Evolutionary conservation across 2,113 vertebrate species (phyloP), one percentile per base, ranked within the genome.

Genomic region (Herpailurus yagouaroundi): DNA sequence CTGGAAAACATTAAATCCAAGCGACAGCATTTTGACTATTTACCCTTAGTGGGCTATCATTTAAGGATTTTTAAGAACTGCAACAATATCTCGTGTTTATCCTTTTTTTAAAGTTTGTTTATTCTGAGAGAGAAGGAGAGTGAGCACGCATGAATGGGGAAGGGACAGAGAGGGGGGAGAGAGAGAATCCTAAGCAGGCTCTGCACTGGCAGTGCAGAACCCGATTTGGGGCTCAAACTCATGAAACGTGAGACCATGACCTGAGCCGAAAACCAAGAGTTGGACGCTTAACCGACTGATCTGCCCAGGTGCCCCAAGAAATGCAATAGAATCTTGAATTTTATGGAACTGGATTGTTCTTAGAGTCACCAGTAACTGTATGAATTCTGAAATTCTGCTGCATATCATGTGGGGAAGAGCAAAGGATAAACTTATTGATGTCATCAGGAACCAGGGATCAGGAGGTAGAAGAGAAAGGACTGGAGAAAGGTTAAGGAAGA

Each of bases 401-500:
- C 45, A 7, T 0, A 3, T 41, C 7, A 68, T 19, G 10, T 16
- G 27, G 23, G 8, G 57, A 1, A 63, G 31, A 36, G 36, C 60
- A 25, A 33, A 15, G 2, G 4, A 10, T 4, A 3, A 29, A 50
- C 15, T 5, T 2, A 7, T 0, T 14, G 63, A 7, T 33, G 21
- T 16, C 27, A 6, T 25, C 12, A 1, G 36, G 74, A 69, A 10
- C 31, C 12, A 71, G 55, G 38, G 50, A 21, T 50, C 60, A 1
- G 76, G 3, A 4, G 12, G 57, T 12, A 38, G 4, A 19, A 27
- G 1, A 38, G 25, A 0, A 31, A 2, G 50, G n/a, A 10, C 64
- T 1, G 18, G 76, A 23, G 21, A 60, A 66, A 55, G 36, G 55
- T 0, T 0, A 19, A 50, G 29, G 69, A 48, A 48, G 41, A 64